A percentile compares a stretch with the other conserved stretches of the same genome.
Conservation (phyloP, 2,113 vertebrate genomes). For the Syrrhaptes paradoxus region DNA sequence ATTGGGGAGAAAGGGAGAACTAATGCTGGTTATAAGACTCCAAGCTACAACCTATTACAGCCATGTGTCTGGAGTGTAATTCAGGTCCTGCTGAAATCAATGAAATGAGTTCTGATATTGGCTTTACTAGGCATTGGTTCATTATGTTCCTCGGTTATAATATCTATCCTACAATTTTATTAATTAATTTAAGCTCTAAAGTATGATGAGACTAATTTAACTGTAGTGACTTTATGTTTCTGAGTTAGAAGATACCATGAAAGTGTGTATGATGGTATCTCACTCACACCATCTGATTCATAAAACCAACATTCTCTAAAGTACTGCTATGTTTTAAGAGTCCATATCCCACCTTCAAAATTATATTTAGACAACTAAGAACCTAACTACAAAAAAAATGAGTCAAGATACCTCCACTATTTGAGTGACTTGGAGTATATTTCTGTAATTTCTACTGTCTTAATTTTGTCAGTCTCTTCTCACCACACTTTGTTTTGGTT, state of each 20-base stretch:
- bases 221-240: neutral
- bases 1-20: neutral
- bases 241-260: neutral
- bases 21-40: neutral
- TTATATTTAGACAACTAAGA: neutral
- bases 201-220: neutral
- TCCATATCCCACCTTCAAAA: neutral
- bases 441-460: neutral
- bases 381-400: neutral
- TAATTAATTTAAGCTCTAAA: neutral
- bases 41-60: neutral
- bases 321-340: neutral
- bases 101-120: neutral
- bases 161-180: neutral
- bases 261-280: neutral
- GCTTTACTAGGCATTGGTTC: neutral
- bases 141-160: neutral
- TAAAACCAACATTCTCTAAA: neutral
- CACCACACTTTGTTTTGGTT: accelerated
- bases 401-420: neutral
- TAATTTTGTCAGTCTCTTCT: neutral
- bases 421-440: neutral
- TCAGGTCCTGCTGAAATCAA: neutral
- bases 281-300: neutral
- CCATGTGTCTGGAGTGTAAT: neutral